Base-by-base conservation (phyloP, 92 coral and sea anemone species). In the Palythoa heliodiscus region DNA sequence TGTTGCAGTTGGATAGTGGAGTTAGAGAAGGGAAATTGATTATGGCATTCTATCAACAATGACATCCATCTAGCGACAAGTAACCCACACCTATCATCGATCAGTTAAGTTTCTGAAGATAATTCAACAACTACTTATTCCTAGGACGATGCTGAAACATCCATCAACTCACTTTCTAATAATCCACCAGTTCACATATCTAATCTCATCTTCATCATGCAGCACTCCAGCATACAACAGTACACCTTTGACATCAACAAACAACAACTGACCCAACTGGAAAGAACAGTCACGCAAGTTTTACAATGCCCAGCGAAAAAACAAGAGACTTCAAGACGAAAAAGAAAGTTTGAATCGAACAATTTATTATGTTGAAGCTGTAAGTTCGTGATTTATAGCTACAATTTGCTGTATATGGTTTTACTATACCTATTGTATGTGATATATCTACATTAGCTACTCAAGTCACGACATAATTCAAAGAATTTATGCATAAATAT, bases 281-380 rank as follows among this genome's bases (percentile, higher is more conserved):
- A 68, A 68, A 68, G 72, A 68, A 68, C 39, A 68, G 14, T 15
- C 12, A 39, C 72, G 72, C 72, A 22, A 68, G 72, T 68, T 22
- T 68, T 68, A 68, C 72, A 68, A 22, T 68, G 72, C 72, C 20
- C 72, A 68, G 39, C 17, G 38, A 25, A 68, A 39, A 9, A 68
- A 68, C 39, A 68, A 68, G 72, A 68, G 72, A 24, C 72, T 68
- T 35, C 13, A 68, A 22, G 14, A 22, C 72, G 23, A 68, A 25
- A 25, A 22, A 22, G 72, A 68, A 68, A 9, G 17, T 9, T 22
- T 68, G 39, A 35, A 68, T 24, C 0, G 23, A 13, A 25, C 72
- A 68, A 68, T 68, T 68, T 10, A 25, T 68, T 24, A 68, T 24
- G 11, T 68, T 68, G 39, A 68, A 68, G 37, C 13, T 68, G 72